These are phyloP conservation scores for Pangasianodon gigas DNA, from an alignment of 2,113 vertebrate species.

Conservation along the genomic window DNA sequence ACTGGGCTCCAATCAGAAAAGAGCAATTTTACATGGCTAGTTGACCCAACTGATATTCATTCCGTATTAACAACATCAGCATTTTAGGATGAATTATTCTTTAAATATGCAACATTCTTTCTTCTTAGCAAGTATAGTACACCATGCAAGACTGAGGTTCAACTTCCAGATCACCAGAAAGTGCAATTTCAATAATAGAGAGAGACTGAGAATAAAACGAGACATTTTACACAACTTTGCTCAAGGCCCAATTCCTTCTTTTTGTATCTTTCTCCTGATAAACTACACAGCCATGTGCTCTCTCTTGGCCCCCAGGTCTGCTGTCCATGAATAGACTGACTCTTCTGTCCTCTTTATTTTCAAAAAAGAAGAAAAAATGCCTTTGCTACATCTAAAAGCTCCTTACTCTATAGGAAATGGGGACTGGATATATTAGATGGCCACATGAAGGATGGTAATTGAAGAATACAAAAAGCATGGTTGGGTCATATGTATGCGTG, in stretches of 20 bases:
- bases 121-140: background rate
- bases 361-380: slow-evolving; percentile 49
- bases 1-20: background rate
- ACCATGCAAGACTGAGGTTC: background rate
- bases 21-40: background rate
- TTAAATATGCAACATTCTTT: background rate
- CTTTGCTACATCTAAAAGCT: slow-evolving; percentile 68
- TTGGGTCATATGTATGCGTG: slow-evolving; percentile 46
- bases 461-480: slow-evolving; percentile 56
- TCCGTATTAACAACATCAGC: background rate
- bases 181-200: background rate
- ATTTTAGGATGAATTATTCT: background rate
- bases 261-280: slow-evolving; percentile 51
- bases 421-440: slow-evolving; percentile 68
- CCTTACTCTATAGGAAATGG: slow-evolving; percentile 63
- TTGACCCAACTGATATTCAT: background rate
- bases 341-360: slow-evolving; percentile 41
- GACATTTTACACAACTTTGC: slow-evolving; percentile 46
- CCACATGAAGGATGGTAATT: slow-evolving; percentile 63
- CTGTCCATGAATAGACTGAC: slow-evolving; percentile 31
- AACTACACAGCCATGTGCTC: slow-evolving; percentile 64
- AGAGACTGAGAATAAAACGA: background rate
- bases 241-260: slow-evolving; percentile 58
- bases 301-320: slow-evolving; percentile 56
- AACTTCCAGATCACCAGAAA: background rate